Evolutionary conservation across 2,797 vertebrate genomes (phyloP), one percentile per base, ranked within the genome.

Genomic region (Syndactyla subalaris): DNA sequence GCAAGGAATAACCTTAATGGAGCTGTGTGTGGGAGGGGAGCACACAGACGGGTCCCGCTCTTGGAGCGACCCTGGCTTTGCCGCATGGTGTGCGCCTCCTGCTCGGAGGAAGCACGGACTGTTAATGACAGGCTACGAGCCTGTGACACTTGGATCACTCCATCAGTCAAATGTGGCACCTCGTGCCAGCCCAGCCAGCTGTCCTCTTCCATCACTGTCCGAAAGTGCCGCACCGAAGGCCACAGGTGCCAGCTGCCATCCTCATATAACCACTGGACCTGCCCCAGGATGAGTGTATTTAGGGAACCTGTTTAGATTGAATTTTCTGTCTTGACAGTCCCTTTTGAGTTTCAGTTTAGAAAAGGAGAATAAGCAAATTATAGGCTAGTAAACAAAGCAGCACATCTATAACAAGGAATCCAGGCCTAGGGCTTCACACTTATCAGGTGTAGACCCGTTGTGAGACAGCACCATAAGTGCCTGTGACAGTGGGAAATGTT

Each of bases 151-250:
- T 36, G n/a, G 71, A 94, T 93, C 97, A 72, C 97, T 98, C 98
- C 95, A 98, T 99, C 98, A 96, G 96, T 98, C 98, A 97, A 88
- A 94, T 45, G 95, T 97, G 96, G 97, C 98, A 95, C 97, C 96
- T 94, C n/a, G 46, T 97, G 98, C 97, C 98, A 98, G 97, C 97
- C 96, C 89, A 74, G 96, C 98, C 98, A 98, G 97, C 98, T 98
- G 98, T 97, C 97, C 96, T 95, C 95, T 95, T 98, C 98, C 61
- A 97, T 99, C 98, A 99, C 97, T 89, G 95, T 98, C 98, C 67
- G 58, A 89, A 88, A 96, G 34, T 89, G 92, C 97, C 91, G 96
- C 89, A 73, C 90, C 12, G 45, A 95, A 95, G 96, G 91, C 97
- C 30, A 14, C 95, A 85, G 96, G 95, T 97, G 97, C 96, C 97